phyloP scores from a whole-genome alignment of 2,888 invertebrate genomes.

The Colletes collaris region DNA sequence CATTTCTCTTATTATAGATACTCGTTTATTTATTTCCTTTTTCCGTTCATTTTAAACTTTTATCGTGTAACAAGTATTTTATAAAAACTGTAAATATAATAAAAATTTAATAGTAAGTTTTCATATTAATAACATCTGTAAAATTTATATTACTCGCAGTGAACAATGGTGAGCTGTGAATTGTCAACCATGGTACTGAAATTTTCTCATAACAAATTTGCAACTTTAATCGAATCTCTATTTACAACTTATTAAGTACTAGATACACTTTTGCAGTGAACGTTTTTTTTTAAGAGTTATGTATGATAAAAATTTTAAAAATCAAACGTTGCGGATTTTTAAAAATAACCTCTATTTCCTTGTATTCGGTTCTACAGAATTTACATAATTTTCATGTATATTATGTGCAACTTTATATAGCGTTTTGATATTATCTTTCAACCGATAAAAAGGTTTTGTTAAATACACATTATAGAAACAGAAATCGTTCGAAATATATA shows the following conservation, averaged over 20 bases:
- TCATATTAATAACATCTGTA: background rate
- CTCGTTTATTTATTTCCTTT: background rate
- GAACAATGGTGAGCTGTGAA: background rate
- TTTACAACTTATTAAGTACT: no score
- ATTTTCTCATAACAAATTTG: background rate
- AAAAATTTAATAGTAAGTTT: background rate
- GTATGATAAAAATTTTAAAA: background rate
- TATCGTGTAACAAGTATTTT: background rate
- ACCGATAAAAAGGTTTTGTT: background rate
- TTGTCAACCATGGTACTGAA: background rate
- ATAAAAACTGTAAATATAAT: background rate
- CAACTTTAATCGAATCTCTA: no score
- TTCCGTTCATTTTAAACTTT: background rate
- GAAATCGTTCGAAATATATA: background rate
- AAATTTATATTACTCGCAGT: background rate
- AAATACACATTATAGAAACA: background rate
- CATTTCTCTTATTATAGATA: background rate
- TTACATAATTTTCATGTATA: background rate
- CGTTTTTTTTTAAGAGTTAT: background rate
- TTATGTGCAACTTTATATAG: background rate
- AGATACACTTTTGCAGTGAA: no score
- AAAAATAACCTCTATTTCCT: slow-evolving; percentile 31
- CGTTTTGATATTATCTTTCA: background rate
- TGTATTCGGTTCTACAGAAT: background rate
- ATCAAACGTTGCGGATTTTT: background rate